These are phyloP conservation scores for Achroia grisella DNA, from an alignment of 1,140 invertebrate species.

Conservation along the genomic window DNA sequence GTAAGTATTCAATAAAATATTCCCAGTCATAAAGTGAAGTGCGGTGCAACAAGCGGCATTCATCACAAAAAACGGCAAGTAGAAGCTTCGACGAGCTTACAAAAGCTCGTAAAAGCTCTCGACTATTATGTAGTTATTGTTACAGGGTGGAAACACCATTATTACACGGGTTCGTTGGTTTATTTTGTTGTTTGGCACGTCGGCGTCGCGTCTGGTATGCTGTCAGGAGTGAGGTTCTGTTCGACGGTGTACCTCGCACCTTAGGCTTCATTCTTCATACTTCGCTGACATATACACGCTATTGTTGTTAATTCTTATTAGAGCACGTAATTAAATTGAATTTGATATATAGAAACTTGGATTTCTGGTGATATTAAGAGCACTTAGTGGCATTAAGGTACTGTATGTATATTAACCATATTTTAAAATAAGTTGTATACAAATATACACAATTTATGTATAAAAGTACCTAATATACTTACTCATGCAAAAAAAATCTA, in stretches of 20 bases:
- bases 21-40: constrained; percentile 42
- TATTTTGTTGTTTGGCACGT: constrained; percentile 61
- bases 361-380: too few relatives aligned
- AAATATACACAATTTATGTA: too few relatives aligned
- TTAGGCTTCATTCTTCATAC: constrained; percentile 1
- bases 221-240: constrained; percentile 19
- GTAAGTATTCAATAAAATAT: constrained; percentile 68
- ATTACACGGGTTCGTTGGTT: constrained; percentile 59
- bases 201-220: constrained; percentile 14
- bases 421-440: too few relatives aligned
- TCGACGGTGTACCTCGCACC: not conserved
- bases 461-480: too few relatives aligned
- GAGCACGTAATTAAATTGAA: too few relatives aligned
- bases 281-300: not conserved
- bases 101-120: constrained; percentile 72
- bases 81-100: constrained; percentile 63
- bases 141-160: constrained; percentile 71
- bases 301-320: not conserved
- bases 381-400: too few relatives aligned
- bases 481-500: too few relatives aligned
- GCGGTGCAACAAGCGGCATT: constrained; percentile 35
- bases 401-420: too few relatives aligned
- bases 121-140: constrained; percentile 72
- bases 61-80: constrained; percentile 62
- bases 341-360: too few relatives aligned